Evolutionary conservation across 2,888 invertebrate species (phyloP).

Genomic region (Lutraria lutraria): DNA sequence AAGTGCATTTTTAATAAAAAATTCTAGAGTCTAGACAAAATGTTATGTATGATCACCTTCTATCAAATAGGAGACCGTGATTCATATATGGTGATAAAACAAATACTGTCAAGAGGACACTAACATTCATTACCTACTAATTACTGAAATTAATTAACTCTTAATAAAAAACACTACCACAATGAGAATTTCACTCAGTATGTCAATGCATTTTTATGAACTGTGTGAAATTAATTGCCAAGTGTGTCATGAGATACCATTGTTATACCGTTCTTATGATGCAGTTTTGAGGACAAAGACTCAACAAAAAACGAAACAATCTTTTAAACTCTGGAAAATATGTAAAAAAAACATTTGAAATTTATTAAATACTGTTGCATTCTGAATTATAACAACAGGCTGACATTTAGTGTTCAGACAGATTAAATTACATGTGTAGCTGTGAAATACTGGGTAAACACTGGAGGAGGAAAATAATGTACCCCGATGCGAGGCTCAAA

Average conservation of each 20-base stretch:
- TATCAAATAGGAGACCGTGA: not conserved
- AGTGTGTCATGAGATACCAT: not conserved
- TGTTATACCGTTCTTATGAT: not conserved
- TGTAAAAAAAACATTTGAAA: not conserved
- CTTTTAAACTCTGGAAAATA: conserved; percentile 3
- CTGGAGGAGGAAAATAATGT: too few species aligned
- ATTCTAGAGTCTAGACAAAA: not conserved
- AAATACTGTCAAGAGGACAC: not conserved
- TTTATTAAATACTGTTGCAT: not conserved
- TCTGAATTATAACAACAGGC: not conserved
- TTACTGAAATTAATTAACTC: conserved; percentile 7
- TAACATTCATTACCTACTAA: conserved; percentile 4
- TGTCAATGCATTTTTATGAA: conserved; percentile 2
- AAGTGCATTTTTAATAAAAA: not conserved
- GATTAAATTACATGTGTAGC: not conserved
- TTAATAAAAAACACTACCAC: not conserved
- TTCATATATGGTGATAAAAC: conserved; percentile 16
- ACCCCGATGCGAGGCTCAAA: too few species aligned
- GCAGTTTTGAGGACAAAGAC: not conserved
- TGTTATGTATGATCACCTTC: not conserved
- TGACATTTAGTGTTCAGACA: conserved; percentile 10
- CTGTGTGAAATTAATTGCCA: not conserved
- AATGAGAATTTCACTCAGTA: conserved; percentile 2
- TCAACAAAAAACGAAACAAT: not conserved
- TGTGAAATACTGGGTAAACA: too few species aligned